These are phyloP conservation scores for Phengaris alcon DNA, from an alignment of 2,888 invertebrate species.

Conservation along the genomic window DNA sequence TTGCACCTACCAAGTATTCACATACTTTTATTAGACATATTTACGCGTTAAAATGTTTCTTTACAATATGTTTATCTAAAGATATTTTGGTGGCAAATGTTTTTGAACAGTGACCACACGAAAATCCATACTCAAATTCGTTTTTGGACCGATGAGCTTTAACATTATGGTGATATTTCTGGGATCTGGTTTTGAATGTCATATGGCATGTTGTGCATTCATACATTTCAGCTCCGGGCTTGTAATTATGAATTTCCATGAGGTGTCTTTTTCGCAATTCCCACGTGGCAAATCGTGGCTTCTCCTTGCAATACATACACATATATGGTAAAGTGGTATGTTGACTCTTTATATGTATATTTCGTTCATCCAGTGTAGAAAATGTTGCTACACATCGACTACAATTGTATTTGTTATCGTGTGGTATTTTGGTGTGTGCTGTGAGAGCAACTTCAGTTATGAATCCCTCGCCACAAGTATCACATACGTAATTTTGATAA, in stretches of 20 bases:
- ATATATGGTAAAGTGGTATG: slow-evolving; percentile 67
- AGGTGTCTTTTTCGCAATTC: slow-evolving; percentile 65
- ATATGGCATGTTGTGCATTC: slow-evolving; percentile 72
- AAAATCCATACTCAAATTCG: slow-evolving; percentile 66
- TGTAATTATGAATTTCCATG: slow-evolving; percentile 70
- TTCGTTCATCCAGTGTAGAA: slow-evolving; percentile 63
- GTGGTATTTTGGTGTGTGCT: slow-evolving; percentile 65
- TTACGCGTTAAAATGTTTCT: slow-evolving; percentile 62
- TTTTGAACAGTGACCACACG: slow-evolving; percentile 72
- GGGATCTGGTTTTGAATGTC: slow-evolving; percentile 69
- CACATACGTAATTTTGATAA: slow-evolving; percentile 70
- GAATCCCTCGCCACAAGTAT: slow-evolving; percentile 71
- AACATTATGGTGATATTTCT: slow-evolving; percentile 71
- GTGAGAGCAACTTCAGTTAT: slow-evolving; percentile 66
- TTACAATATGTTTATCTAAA: slow-evolving; percentile 75
- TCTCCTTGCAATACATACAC: slow-evolving; percentile 70
- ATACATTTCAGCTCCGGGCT: slow-evolving; percentile 68
- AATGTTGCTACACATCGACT: slow-evolving; percentile 70
- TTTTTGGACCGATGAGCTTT: slow-evolving; percentile 70
- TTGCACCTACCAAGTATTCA: background rate
- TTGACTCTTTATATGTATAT: slow-evolving; percentile 64
- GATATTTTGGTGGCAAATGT: slow-evolving; percentile 75
- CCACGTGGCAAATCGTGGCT: slow-evolving; percentile 70
- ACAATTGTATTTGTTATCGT: slow-evolving; percentile 68
- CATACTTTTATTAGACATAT: background rate